These are phyloP conservation scores for Stenopsyche tienmushanensis DNA, from an alignment of 1,140 invertebrate species.

Conservation along the genomic window DNA sequence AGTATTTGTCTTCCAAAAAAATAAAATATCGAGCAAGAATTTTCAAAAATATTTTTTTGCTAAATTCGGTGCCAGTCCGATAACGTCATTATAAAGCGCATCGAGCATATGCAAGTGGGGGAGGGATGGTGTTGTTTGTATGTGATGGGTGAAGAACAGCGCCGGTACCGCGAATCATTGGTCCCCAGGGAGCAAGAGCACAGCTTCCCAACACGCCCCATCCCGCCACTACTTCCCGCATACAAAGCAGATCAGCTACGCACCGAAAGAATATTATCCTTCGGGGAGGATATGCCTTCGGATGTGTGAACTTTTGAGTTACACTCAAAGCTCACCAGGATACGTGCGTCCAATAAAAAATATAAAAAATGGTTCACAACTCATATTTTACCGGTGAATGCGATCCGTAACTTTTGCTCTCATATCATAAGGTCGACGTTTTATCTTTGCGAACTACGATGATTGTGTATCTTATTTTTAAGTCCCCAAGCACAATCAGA, in stretches of 20 bases:
- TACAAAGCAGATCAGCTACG: slow-evolving; percentile 25
- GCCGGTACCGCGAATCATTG: slow-evolving; percentile 26
- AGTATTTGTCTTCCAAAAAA: too few species aligned
- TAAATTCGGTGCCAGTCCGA: too few species aligned
- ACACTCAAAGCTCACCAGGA: slow-evolving; percentile 18
- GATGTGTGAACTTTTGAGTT: slow-evolving; percentile 30
- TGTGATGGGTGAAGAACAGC: too few species aligned
- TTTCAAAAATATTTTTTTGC: too few species aligned
- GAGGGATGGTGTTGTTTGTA: background rate
- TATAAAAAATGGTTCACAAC: background rate
- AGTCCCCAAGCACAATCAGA: too few species aligned
- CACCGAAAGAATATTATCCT: slow-evolving; percentile 30
- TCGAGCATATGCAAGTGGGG: background rate
- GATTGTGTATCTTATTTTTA: too few species aligned
- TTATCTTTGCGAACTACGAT: too few species aligned
- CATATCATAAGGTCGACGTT: too few species aligned
- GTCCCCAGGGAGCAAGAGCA: slow-evolving; percentile 13
- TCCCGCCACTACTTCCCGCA: slow-evolving; percentile 11
- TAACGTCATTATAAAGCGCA: too few species aligned
- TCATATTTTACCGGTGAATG: background rate
- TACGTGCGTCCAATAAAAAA: slow-evolving; percentile 19
- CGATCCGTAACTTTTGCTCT: too few species aligned
- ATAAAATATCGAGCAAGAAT: too few species aligned
- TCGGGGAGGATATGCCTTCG: slow-evolving; percentile 21
- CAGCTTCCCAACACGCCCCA: background rate